phyloP scores from a whole-genome alignment of 2,797 vertebrate genomes.

The Cephalopachus bancanus region DNA sequence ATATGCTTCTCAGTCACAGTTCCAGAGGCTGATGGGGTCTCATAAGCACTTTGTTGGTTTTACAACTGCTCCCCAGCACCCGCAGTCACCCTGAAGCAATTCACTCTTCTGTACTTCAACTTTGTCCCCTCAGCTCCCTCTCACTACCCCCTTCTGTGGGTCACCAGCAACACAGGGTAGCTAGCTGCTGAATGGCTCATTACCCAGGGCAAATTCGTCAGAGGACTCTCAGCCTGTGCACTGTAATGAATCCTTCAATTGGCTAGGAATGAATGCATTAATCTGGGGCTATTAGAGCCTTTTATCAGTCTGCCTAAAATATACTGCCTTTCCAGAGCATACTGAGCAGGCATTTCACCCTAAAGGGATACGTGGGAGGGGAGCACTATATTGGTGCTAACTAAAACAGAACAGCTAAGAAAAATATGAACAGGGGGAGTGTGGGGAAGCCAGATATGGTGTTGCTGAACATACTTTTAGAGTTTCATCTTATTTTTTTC shows the following conservation, averaged over 20 bases:
- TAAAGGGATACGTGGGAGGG: constrained; percentile 69
- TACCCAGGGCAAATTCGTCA: constrained; percentile 76
- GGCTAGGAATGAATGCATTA: constrained; percentile 86
- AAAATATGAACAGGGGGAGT: background rate
- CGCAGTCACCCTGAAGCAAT: background rate
- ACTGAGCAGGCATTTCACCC: constrained; percentile 79
- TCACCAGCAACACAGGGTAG: constrained; percentile 47
- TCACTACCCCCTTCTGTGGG: constrained; percentile 13
- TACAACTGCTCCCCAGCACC: background rate
- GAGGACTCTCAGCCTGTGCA: constrained; percentile 58
- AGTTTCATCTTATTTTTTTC: constrained; percentile 24
- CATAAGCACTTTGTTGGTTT: background rate
- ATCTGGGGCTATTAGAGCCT: constrained; percentile 84
- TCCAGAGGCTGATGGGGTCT: background rate
- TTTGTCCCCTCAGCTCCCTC: background rate
- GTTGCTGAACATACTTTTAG: background rate
- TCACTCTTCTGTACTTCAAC: background rate
- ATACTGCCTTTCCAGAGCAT: constrained; percentile 75
- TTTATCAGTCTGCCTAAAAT: constrained; percentile 85
- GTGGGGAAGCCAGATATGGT: background rate
- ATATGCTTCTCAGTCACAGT: background rate
- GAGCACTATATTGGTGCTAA: constrained; percentile 61
- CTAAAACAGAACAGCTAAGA: constrained; percentile 73
- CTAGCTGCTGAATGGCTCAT: constrained; percentile 84
- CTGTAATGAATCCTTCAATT: constrained; percentile 82